Base-by-base conservation (phyloP, 2,888 invertebrate genomes). In the Pristionchus fissidentatus region DNA sequence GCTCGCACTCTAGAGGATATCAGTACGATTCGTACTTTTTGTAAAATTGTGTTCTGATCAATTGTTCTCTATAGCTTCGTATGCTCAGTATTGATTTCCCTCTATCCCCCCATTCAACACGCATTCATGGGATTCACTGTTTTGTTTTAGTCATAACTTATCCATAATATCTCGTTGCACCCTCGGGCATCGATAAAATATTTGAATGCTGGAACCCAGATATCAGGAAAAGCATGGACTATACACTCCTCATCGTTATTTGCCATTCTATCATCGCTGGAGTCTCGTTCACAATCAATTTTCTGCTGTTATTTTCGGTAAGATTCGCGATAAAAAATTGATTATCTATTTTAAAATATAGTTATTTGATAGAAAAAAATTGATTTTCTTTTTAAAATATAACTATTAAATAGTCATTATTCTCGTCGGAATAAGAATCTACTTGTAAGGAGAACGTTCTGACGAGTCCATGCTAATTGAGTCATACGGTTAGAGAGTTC, bases 171-270 rank as follows among this genome's bases (percentile, higher is more conserved):
- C 22, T 38, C 29, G 22, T 66, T 70, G 38, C n/a, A 70, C n/a
- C n/a, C n/a, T n/a, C n/a, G n/a, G n/a, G n/a, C n/a, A n/a, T n/a
- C n/a, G n/a, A n/a, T n/a, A n/a, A n/a, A n/a, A n/a, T n/a, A n/a
- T n/a, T n/a, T n/a, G n/a, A n/a, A n/a, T n/a, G n/a, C n/a, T n/a
- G n/a, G n/a, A n/a, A n/a, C n/a, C n/a, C n/a, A n/a, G n/a, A n/a
- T n/a, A n/a, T n/a, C n/a, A n/a, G n/a, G n/a, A n/a, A n/a, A n/a
- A n/a, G n/a, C 41, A 70, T 70, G 70, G 38, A 70, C 13, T 70
- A 70, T 26, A 2, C 70, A n/a, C 70, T 70, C 7, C 43, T 70
- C 70, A 70, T 70, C n/a, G 43, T 70, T 26, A 43, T 70, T 26
- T 70, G 70, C 41, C 70, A 70, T n/a, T 70, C 70, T 1, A 15